Percentiles rank a stretch among this genome's conserved stretches.
Conservation (phyloP, 2,113 vertebrate species). For the Pseudorhombus dupliciocellatus region DNA sequence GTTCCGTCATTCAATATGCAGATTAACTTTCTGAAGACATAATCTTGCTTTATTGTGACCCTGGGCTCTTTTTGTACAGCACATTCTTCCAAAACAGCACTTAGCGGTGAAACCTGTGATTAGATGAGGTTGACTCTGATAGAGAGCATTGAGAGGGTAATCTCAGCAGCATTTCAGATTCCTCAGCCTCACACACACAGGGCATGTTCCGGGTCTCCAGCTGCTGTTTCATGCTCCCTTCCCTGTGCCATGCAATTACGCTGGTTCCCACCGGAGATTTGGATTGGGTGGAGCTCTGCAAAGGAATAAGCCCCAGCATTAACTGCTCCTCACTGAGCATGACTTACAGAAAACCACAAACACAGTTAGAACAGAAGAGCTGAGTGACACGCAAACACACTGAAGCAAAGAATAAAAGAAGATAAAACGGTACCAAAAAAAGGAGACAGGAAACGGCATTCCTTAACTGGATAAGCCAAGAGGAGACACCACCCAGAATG, state of each 20-base stretch:
- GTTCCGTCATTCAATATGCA: not conserved
- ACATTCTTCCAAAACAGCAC: not conserved
- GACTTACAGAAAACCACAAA: slow-evolving; percentile 54
- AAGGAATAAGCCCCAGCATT: slow-evolving; percentile 62
- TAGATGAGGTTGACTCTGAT: slow-evolving; percentile 25
- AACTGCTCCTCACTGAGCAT: slow-evolving; percentile 56
- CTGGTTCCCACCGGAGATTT: slow-evolving; percentile 71
- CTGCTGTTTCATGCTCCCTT: slow-evolving; percentile 61
- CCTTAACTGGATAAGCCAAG: slow-evolving; percentile 33
- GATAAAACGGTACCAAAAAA: slow-evolving; percentile 35
- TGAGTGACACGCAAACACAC: slow-evolving; percentile 32
- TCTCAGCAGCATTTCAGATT: slow-evolving; percentile 53
- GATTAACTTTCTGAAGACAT: not conserved
- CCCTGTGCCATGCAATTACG: slow-evolving; percentile 70
- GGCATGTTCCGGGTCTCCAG: slow-evolving; percentile 54
- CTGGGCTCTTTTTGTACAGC: slow-evolving; percentile 13
- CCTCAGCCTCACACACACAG: slow-evolving; percentile 39
- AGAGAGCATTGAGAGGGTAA: slow-evolving; percentile 40
- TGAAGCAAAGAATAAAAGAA: slow-evolving; percentile 47
- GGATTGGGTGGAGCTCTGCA: slow-evolving; percentile 67
- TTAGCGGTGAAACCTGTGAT: slow-evolving; percentile 24
- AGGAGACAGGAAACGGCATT: slow-evolving; percentile 48
- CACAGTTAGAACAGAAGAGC: slow-evolving; percentile 37
- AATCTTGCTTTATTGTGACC: not conserved
- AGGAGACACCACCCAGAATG: slow-evolving; percentile 49